phyloP scores from a whole-genome alignment of 2,888 invertebrate species.

The Boloria selene region DNA sequence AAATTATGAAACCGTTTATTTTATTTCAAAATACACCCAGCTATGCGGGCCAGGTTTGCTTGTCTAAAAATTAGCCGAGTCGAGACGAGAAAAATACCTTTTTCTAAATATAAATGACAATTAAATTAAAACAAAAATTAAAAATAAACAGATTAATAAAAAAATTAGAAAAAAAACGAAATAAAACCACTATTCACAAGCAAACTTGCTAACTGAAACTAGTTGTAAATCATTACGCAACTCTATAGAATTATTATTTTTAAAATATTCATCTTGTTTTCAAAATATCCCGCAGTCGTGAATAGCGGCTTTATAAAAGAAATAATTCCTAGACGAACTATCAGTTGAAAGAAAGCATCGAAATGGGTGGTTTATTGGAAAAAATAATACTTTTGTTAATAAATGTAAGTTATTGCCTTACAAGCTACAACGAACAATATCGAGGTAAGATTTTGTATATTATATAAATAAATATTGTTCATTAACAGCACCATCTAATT shows the following conservation, averaged over 20 bases:
- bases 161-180: too few relatives aligned
- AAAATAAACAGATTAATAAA: too few relatives aligned
- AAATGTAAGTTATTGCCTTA: constrained; percentile 40
- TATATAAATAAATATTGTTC: too few relatives aligned
- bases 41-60: too few relatives aligned
- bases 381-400: constrained; percentile 37
- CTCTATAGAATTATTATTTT: constrained; percentile 10
- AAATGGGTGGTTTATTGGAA: constrained; percentile 17
- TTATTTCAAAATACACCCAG: too few relatives aligned
- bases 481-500: too few relatives aligned
- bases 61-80: too few relatives aligned
- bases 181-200: too few relatives aligned
- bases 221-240: constrained; percentile 11
- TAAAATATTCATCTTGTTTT: constrained; percentile 17
- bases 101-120: too few relatives aligned
- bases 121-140: too few relatives aligned
- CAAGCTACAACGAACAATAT: constrained; percentile 53
- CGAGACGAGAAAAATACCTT: too few relatives aligned
- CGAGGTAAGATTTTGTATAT: constrained; percentile 52
- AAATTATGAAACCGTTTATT: too few relatives aligned
- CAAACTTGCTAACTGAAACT: not conserved
- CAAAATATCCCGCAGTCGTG: constrained; percentile 5
- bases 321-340: not conserved
- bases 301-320: not conserved
- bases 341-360: not conserved